A percentile compares a stretch with the other conserved stretches of the same genome.
These are phyloP conservation scores for Pongo abelii DNA, from an alignment of 2,113 vertebrate genomes.

Conservation along the genomic window DNA sequence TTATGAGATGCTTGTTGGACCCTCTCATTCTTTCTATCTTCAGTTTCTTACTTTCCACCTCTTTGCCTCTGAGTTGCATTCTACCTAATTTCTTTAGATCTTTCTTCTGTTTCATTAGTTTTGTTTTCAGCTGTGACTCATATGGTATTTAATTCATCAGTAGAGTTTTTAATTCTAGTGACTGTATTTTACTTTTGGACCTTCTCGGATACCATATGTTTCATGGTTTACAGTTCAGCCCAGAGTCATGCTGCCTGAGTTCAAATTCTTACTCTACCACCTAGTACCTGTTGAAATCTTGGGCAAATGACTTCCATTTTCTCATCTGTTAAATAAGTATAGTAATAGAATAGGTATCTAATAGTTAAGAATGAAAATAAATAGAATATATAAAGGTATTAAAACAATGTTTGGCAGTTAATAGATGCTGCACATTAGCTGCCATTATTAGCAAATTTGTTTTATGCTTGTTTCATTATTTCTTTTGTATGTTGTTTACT, in stretches of 20 bases:
- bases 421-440: not conserved
- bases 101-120: not conserved
- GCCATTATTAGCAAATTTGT: not conserved
- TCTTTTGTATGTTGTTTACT: not conserved
- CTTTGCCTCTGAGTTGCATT: not conserved
- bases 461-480: not conserved
- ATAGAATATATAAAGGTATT: not conserved
- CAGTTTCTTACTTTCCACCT: not conserved
- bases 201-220: not conserved
- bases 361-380: not conserved
- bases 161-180: not conserved
- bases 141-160: not conserved
- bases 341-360: not conserved
- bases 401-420: not conserved
- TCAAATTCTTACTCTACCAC: not conserved
- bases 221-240: not conserved
- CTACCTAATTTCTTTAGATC: not conserved
- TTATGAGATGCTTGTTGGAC: not conserved
- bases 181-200: not conserved
- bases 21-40: not conserved
- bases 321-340: not conserved
- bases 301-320: not conserved
- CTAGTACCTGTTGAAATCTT: not conserved
- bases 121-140: not conserved
- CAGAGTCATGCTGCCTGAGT: not conserved